These are phyloP conservation scores for Epistrophe eligans DNA, from an alignment of 2,888 invertebrate genomes.

Conservation along the genomic window DNA sequence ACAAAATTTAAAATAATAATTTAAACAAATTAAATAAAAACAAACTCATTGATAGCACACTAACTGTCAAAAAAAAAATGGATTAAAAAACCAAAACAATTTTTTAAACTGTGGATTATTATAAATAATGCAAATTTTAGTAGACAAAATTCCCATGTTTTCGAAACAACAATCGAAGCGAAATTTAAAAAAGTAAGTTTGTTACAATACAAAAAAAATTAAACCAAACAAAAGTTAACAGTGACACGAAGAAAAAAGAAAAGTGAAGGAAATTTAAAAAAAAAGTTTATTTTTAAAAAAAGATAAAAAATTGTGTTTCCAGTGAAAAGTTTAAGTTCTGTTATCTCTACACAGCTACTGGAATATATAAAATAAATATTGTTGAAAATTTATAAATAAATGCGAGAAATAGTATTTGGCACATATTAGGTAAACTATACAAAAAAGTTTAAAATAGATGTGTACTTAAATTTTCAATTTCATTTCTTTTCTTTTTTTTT, in stretches of 20 bases:
- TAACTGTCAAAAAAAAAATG: slow-evolving; percentile 64
- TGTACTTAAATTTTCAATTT: slow-evolving; percentile 49
- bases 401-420: slow-evolving; percentile 71
- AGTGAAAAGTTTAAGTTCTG: slow-evolving; percentile 59
- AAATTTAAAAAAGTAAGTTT: slow-evolving; percentile 84
- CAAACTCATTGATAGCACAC: slow-evolving; percentile 39
- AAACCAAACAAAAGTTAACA: slow-evolving; percentile 65
- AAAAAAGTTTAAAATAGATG: slow-evolving; percentile 62
- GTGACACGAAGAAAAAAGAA: slow-evolving; percentile 58
- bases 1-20: slow-evolving; percentile 7
- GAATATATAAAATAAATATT: slow-evolving; percentile 51
- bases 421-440: slow-evolving; percentile 73
- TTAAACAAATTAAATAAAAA: slow-evolving; percentile 38
- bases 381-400: slow-evolving; percentile 48
- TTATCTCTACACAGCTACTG: slow-evolving; percentile 57
- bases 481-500: slow-evolving; percentile 38
- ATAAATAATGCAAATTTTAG: slow-evolving; percentile 84
- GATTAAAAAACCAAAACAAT: slow-evolving; percentile 70
- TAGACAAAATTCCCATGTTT: slow-evolving; percentile 84
- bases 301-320: slow-evolving; percentile 53
- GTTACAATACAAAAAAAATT: slow-evolving; percentile 34
- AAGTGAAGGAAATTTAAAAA: slow-evolving; percentile 26
- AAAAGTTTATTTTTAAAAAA: slow-evolving; percentile 27
- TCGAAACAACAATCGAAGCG: slow-evolving; percentile 84
- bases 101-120: slow-evolving; percentile 76